Percentiles rank a stretch among this genome's conserved stretches.
Evolutionary conservation across 2,113 vertebrate species (phyloP).

Genomic region (Gasterosteus aculeatus): DNA sequence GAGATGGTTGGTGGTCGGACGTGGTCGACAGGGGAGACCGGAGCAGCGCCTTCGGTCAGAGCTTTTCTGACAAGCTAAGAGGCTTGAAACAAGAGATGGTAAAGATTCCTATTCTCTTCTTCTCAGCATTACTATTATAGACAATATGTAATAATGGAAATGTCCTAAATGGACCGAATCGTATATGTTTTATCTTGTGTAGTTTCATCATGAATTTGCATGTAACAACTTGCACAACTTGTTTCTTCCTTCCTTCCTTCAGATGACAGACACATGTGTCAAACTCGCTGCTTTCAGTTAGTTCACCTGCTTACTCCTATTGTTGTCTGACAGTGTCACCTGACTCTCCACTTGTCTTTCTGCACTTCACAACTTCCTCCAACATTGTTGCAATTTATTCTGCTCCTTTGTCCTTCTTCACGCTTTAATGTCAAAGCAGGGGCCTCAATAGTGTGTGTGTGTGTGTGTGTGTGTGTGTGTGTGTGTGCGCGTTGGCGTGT

Average conservation of each 20-base stretch:
- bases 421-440: neutral
- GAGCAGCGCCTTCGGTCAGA: neutral
- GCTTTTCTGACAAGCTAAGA: conserved; percentile 83
- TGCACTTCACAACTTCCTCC: conserved; percentile 3
- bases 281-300: neutral
- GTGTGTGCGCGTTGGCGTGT: neutral
- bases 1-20: conserved; percentile 49
- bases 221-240: conserved; percentile 46
- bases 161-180: neutral
- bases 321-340: conserved; percentile 16
- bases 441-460: neutral
- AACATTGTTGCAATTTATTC: neutral
- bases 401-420: neutral
- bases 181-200: neutral
- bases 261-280: neutral
- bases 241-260: conserved; percentile 31
- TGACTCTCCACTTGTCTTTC: conserved; percentile 5
- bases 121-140: neutral
- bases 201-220: neutral
- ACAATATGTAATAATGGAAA: neutral
- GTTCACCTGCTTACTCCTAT: conserved; percentile 24
- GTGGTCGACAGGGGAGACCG: conserved; percentile 31
- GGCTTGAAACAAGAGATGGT: conserved; percentile 87
- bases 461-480: neutral
- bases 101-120: conserved; percentile 49